phyloP scores from a whole-genome alignment of 2,888 invertebrate species.

The Sclerodermus sp. region DNA sequence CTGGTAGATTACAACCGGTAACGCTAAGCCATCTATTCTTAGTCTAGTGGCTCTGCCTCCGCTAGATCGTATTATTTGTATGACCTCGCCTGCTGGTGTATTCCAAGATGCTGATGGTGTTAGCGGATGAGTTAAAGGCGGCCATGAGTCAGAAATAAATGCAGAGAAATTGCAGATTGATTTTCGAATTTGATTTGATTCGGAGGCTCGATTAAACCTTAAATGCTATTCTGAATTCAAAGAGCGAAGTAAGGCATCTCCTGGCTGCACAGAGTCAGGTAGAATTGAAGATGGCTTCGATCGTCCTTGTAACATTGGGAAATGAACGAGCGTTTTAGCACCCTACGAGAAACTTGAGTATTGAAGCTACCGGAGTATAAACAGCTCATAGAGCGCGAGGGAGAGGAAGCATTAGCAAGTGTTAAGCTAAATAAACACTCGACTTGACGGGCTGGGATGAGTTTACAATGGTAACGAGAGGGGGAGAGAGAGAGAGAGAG shows the following conservation, averaged over 20 bases:
- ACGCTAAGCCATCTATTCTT: conserved; percentile 37
- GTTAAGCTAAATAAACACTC: conserved; percentile 49
- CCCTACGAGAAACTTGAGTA: conserved; percentile 4
- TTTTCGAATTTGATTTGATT: no score
- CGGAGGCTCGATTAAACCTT: no score
- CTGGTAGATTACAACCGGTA: conserved; percentile 45
- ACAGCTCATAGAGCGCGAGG: conserved; percentile 32
- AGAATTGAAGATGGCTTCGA: no score
- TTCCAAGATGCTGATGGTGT: no score
- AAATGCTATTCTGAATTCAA: no score
- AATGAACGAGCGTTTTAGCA: background rate
- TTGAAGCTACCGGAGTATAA: conserved; percentile 26
- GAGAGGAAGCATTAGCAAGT: conserved; percentile 40
- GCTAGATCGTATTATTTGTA: conserved; percentile 41
- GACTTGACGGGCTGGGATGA: conserved; percentile 11
- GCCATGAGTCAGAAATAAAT: no score
- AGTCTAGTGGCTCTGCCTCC: conserved; percentile 27
- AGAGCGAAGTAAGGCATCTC: no score
- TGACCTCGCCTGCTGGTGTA: conserved; percentile 33
- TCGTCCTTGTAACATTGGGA: no score
- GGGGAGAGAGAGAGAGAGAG: background rate
- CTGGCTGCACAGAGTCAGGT: no score
- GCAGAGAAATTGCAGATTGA: no score
- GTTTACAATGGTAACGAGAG: conserved; percentile 34
- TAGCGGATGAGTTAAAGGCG: no score